These are phyloP conservation scores for Erebia ligea DNA, from an alignment of 2,888 invertebrate genomes.

Conservation along the genomic window DNA sequence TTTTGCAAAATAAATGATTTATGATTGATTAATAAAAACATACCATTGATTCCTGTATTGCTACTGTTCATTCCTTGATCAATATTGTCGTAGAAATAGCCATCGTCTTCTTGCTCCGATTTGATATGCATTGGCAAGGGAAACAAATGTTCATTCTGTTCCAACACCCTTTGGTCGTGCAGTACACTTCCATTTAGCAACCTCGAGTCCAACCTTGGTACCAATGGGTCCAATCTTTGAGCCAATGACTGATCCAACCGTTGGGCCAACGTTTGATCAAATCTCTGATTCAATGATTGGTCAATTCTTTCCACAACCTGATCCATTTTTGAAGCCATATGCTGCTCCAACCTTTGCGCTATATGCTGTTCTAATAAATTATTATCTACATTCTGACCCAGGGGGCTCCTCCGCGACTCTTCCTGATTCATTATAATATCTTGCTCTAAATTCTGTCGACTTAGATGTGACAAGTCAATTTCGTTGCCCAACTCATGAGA, in stretches of 20 bases:
- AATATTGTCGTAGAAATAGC: slow-evolving; percentile 70
- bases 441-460: slow-evolving; percentile 54
- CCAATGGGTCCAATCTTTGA: slow-evolving; percentile 45
- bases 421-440: slow-evolving; percentile 44
- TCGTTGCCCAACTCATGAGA: slow-evolving; percentile 59
- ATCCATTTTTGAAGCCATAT: slow-evolving; percentile 45
- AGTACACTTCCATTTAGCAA: slow-evolving; percentile 42
- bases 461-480: slow-evolving; percentile 46
- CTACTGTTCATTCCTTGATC: slow-evolving; percentile 53
- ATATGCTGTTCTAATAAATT: slow-evolving; percentile 50
- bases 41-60: slow-evolving; percentile 59
- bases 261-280: slow-evolving; percentile 42
- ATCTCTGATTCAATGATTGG: slow-evolving; percentile 45
- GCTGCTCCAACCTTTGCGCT: slow-evolving; percentile 49
- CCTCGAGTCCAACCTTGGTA: slow-evolving; percentile 44
- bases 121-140: slow-evolving; percentile 75
- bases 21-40: too few relatives aligned
- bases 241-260: slow-evolving; percentile 35
- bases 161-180: slow-evolving; percentile 52
- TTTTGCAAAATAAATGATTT: too few relatives aligned
- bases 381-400: slow-evolving; percentile 42
- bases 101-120: slow-evolving; percentile 72
- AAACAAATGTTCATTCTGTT: slow-evolving; percentile 56
- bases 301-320: slow-evolving; percentile 48
- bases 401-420: slow-evolving; percentile 41